These are phyloP conservation scores for Rhinatrema bivittatum DNA, from an alignment of 2,797 vertebrate species.

Conservation along the genomic window DNA sequence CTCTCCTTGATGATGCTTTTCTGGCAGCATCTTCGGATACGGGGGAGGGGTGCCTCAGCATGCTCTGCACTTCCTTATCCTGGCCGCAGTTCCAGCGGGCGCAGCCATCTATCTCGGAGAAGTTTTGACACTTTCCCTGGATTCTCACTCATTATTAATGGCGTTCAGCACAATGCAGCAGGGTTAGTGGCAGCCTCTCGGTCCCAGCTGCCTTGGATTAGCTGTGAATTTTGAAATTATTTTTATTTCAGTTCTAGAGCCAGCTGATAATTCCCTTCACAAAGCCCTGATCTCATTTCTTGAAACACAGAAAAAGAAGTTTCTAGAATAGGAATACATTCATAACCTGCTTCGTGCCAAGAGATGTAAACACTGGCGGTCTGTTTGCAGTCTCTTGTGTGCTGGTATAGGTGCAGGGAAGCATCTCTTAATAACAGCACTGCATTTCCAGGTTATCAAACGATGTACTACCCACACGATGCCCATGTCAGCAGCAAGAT, in stretches of 20 bases:
- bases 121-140: neutral
- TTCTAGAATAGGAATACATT: neutral
- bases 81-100: neutral
- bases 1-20: no score
- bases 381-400: no score
- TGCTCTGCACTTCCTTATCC: no score
- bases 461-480: no score
- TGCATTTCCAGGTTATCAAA: no score
- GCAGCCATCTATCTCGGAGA: no score
- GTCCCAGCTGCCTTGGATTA: constrained; percentile 16
- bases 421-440: no score
- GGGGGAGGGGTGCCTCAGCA: no score
- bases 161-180: neutral
- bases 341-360: constrained; percentile 9
- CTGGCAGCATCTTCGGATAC: no score
- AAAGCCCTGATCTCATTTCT: neutral
- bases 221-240: neutral
- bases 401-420: no score
- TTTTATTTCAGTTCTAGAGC: neutral
- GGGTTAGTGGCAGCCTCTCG: neutral
- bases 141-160: neutral
- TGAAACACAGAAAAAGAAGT: neutral
- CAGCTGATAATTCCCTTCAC: neutral
- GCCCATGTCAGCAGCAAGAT: no score
- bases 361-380: no score